Percentiles rank a stretch among this genome's conserved stretches.
Conservation (phyloP, 1,140 invertebrate genomes). For the Micrasema minimum region DNA sequence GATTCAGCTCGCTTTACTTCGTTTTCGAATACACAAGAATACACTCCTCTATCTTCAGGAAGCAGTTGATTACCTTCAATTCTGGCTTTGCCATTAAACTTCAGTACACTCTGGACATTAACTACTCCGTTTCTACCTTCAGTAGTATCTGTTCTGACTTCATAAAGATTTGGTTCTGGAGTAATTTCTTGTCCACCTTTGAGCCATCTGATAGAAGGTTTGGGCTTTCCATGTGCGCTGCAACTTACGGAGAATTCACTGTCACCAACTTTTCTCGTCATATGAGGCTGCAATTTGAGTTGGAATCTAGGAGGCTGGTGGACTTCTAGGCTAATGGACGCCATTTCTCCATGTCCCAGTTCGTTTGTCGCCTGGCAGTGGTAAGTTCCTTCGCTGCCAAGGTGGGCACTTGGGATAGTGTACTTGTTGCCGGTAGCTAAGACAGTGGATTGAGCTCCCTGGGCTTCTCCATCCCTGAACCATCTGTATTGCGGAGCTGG, state of each 20-base stretch:
- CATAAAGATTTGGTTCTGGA: slow-evolving; percentile 79
- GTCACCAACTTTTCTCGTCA: slow-evolving; percentile 83
- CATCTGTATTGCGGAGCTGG: slow-evolving; percentile 88
- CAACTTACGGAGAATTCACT: slow-evolving; percentile 84
- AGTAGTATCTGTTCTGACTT: slow-evolving; percentile 80
- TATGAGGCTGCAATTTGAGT: slow-evolving; percentile 83
- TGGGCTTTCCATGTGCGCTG: slow-evolving; percentile 87
- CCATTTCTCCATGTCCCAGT: slow-evolving; percentile 84
- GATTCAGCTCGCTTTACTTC: slow-evolving; percentile 87
- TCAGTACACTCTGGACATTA: slow-evolving; percentile 85
- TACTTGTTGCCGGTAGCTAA: slow-evolving; percentile 83
- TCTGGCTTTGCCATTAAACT: slow-evolving; percentile 80
- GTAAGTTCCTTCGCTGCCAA: slow-evolving; percentile 88
- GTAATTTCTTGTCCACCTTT: slow-evolving; percentile 86
- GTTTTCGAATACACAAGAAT: slow-evolving; percentile 89
- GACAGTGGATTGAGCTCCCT: slow-evolving; percentile 69
- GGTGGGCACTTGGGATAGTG: slow-evolving; percentile 83
- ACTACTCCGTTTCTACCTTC: slow-evolving; percentile 81
- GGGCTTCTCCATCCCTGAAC: slow-evolving; percentile 79
- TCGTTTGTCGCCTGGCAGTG: slow-evolving; percentile 91
- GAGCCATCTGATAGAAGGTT: slow-evolving; percentile 84
- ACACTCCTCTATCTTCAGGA: slow-evolving; percentile 85
- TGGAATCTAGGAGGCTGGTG: slow-evolving; percentile 87
- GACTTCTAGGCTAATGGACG: slow-evolving; percentile 84
- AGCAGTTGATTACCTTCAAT: slow-evolving; percentile 80